These are phyloP conservation scores for Pipra filicauda DNA, from an alignment of 2,113 vertebrate genomes.

Conservation along the genomic window DNA sequence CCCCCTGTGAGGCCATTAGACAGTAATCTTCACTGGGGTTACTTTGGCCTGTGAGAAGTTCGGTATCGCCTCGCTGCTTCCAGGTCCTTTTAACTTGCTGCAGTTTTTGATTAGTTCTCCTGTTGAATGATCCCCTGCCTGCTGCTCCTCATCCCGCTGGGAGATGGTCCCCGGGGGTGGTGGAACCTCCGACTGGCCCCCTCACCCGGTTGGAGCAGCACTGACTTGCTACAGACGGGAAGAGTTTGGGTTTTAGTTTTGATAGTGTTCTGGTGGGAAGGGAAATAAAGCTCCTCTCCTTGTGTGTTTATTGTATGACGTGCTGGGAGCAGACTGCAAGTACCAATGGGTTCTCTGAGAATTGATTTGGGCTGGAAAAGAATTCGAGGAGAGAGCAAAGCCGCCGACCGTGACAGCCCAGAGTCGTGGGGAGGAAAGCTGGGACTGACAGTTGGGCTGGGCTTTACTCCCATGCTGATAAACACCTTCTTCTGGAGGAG, in stretches of 20 bases:
- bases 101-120: background rate
- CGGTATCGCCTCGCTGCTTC: background rate
- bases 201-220: fast-evolving
- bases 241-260: background rate
- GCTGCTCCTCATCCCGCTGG: background rate
- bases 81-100: background rate
- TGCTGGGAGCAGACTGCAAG: background rate
- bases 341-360: background rate
- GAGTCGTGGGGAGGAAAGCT: fast-evolving
- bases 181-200: background rate
- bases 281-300: background rate
- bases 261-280: background rate
- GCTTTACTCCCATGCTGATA: background rate
- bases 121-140: background rate
- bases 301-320: background rate
- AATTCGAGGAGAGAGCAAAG: background rate
- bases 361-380: background rate
- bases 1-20: background rate
- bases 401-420: background rate
- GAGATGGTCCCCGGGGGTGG: background rate
- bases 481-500: background rate
- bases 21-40: background rate
- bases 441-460: fast-evolving
- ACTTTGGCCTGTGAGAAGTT: background rate
- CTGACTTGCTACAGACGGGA: background rate